Conservation (phyloP, 2,888 invertebrate species). For the Psylliodes chrysocephalus region DNA sequence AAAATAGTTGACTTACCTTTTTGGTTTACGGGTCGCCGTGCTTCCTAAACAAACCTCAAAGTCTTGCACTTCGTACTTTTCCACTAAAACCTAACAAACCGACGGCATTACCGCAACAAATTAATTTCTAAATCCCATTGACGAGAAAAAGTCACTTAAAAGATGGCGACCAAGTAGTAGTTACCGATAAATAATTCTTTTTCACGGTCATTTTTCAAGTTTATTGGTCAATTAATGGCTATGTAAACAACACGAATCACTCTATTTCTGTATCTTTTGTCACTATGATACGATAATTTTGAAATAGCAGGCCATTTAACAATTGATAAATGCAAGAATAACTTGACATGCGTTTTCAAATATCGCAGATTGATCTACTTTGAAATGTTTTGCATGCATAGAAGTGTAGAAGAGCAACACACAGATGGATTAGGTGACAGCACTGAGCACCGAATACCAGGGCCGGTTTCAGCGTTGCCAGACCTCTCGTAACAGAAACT, state of each 20-base stretch:
- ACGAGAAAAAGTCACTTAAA: conserved; percentile 67
- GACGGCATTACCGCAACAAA: conserved; percentile 54
- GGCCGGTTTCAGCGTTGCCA: conserved; percentile 51
- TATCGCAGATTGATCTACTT: conserved; percentile 65
- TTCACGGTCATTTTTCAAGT: conserved; percentile 64
- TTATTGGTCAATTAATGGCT: conserved; percentile 61
- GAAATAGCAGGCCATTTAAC: conserved; percentile 34
- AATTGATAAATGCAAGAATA: conserved; percentile 46
- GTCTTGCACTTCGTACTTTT: conserved; percentile 42
- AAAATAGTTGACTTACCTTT: conserved; percentile 40
- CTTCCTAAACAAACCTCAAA: conserved; percentile 29
- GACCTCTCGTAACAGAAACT: not conserved
- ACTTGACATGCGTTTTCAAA: conserved; percentile 60
- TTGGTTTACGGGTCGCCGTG: conserved; percentile 38
- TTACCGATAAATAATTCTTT: conserved; percentile 65
- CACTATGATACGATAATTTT: conserved; percentile 37
- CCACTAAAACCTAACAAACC: conserved; percentile 52
- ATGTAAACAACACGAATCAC: conserved; percentile 54
- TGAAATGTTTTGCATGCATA: conserved; percentile 64
- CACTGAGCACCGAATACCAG: conserved; percentile 55
- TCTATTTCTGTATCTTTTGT: conserved; percentile 40
- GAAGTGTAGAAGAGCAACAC: conserved; percentile 57
- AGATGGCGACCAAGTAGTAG: conserved; percentile 70
- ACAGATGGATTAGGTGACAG: conserved; percentile 64
- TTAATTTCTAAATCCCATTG: conserved; percentile 55